Evolutionary conservation across 2,113 vertebrate species (phyloP).

Genomic region (Dasyprocta punctata): DNA sequence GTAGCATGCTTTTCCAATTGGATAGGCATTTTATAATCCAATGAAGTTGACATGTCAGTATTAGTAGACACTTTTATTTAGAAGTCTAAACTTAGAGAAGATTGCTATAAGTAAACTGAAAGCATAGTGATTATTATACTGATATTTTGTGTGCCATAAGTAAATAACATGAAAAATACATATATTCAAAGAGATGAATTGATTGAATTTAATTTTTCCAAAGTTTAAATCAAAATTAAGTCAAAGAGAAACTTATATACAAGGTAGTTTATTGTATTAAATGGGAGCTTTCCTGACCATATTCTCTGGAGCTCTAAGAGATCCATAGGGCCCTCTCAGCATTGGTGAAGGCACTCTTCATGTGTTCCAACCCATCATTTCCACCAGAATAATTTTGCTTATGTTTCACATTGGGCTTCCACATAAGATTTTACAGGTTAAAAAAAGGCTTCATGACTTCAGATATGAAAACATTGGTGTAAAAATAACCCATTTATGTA

Average conservation of each 20-base stretch:
- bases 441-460: background rate
- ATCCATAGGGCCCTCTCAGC: background rate
- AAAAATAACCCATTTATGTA: background rate
- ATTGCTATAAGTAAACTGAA: background rate
- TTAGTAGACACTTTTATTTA: background rate
- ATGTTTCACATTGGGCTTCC: background rate
- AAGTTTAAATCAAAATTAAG: background rate
- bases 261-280: background rate
- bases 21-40: background rate
- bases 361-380: background rate
- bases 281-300: background rate
- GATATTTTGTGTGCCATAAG: background rate
- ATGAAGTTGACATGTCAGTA: background rate
- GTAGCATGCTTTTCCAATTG: background rate
- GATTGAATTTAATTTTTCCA: background rate
- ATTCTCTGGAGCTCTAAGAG: background rate
- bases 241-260: background rate
- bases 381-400: background rate
- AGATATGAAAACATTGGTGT: background rate
- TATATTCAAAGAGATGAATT: background rate
- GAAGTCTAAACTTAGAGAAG: background rate
- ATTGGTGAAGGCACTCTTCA: background rate
- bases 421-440: background rate
- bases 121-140: background rate
- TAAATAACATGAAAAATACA: conserved; percentile 1